Evolutionary conservation across 2,113 vertebrate genomes (phyloP).

Genomic region (Macquaria australasica): DNA sequence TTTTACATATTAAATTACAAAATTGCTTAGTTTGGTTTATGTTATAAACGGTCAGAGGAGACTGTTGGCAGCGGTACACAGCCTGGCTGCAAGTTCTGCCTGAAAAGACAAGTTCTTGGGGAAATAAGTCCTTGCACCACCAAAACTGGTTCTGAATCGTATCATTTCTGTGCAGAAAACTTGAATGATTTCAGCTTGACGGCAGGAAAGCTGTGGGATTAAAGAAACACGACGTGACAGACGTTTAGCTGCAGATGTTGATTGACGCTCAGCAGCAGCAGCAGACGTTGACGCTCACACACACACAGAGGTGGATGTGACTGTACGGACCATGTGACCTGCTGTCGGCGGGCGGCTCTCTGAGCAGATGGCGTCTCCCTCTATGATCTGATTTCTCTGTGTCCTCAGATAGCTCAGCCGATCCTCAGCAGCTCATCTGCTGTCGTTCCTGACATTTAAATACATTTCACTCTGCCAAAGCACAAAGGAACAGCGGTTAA

Average conservation of each 20-base stretch:
- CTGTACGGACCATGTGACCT: conserved; percentile 28
- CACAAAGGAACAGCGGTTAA: not conserved
- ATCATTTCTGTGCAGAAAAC: not conserved
- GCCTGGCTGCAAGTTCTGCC: too few species aligned
- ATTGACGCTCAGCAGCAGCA: not conserved
- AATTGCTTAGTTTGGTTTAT: too few species aligned
- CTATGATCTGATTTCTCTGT: not conserved
- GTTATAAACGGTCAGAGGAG: too few species aligned
- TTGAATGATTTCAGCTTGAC: not conserved
- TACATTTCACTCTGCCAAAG: not conserved
- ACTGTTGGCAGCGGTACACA: too few species aligned
- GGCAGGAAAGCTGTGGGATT: too few species aligned
- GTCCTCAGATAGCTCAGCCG: conserved; percentile 14
- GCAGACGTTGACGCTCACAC: conserved; percentile 11
- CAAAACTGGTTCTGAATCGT: too few species aligned
- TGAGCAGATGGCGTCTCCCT: conserved; percentile 13
- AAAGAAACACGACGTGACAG: not conserved
- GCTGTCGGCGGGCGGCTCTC: conserved; percentile 11
- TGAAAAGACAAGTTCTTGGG: too few species aligned
- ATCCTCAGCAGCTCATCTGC: not conserved
- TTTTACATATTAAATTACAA: too few species aligned
- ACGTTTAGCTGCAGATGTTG: not conserved
- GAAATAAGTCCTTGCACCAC: too few species aligned
- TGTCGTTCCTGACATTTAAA: not conserved
- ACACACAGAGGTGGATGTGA: not conserved